Percentiles rank a stretch among this genome's conserved stretches.
Conservation (phyloP, 1,140 invertebrate species). For the Papilio dardanus region DNA sequence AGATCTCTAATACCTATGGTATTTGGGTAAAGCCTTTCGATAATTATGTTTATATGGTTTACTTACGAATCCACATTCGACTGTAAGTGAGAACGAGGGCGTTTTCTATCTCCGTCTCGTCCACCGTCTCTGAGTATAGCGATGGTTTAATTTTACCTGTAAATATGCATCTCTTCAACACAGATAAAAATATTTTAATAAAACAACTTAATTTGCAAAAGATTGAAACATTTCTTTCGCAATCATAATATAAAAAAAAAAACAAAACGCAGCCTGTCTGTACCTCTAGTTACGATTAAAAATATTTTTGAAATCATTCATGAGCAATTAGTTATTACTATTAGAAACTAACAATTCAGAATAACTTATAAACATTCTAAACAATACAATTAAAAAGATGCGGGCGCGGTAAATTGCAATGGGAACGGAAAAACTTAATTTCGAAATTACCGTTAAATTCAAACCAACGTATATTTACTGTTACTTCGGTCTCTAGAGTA, state of each 20-base stretch:
- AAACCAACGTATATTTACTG: not conserved
- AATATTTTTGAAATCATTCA: not conserved
- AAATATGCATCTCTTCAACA: not conserved
- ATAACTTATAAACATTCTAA: not conserved
- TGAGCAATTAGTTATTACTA: not conserved
- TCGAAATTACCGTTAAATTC: not conserved
- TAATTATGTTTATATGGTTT: not conserved
- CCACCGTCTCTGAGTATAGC: not conserved
- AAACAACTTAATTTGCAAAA: no score
- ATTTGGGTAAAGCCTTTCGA: no score
- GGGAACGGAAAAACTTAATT: not conserved
- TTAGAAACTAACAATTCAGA: not conserved
- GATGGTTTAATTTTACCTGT: not conserved
- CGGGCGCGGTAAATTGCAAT: not conserved
- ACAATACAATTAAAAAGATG: not conserved
- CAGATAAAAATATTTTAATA: no score
- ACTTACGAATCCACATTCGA: conserved; percentile 12
- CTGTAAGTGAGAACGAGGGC: not conserved
- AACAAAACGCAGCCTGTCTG: no score
- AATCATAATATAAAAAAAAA: no score
- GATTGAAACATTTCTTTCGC: no score
- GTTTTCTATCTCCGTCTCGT: conserved; percentile 2
- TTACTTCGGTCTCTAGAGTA: not conserved
- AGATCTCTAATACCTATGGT: no score
- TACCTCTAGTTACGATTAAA: no score